Conservation (phyloP, 1,140 invertebrate genomes). For the Drosophila parabipectinata region DNA sequence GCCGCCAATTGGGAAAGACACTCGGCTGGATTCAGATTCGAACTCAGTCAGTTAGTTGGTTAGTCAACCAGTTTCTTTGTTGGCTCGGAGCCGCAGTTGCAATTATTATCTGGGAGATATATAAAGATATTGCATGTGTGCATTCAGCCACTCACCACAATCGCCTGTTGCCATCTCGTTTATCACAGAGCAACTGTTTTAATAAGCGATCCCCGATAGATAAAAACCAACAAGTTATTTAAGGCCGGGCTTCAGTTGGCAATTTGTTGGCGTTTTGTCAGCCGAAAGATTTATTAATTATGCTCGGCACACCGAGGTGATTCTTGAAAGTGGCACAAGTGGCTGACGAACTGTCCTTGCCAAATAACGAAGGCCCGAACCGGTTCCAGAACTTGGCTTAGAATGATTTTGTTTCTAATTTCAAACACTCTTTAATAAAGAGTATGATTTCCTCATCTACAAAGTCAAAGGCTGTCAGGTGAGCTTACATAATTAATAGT, state of each 20-base stretch:
- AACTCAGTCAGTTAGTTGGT: slow-evolving; percentile 12
- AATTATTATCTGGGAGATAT: slow-evolving; percentile 62
- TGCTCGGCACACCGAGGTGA: slow-evolving; percentile 36
- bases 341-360: slow-evolving; percentile 52
- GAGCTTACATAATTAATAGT: slow-evolving; percentile 19
- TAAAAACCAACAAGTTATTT: slow-evolving; percentile 79
- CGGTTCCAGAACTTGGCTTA: neutral
- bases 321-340: slow-evolving; percentile 49
- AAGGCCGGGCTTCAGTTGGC: slow-evolving; percentile 46
- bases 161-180: slow-evolving; percentile 72
- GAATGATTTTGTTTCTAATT: neutral
- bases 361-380: neutral
- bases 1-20: slow-evolving; percentile 48
- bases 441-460: neutral
- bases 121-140: slow-evolving; percentile 57
- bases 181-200: slow-evolving; percentile 71
- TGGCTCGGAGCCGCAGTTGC: slow-evolving; percentile 41
- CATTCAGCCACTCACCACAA: slow-evolving; percentile 54
- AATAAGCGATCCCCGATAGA: slow-evolving; percentile 75
- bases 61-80: slow-evolving; percentile 55
- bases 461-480: slow-evolving; percentile 22
- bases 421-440: neutral
- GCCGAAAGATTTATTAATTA: slow-evolving; percentile 71
- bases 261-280: slow-evolving; percentile 79
- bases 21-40: slow-evolving; percentile 10